Evolutionary conservation across 2,888 invertebrate genomes (phyloP), one percentile per base, ranked within the genome.

Genomic region (Caenorhabditis sp.): DNA sequence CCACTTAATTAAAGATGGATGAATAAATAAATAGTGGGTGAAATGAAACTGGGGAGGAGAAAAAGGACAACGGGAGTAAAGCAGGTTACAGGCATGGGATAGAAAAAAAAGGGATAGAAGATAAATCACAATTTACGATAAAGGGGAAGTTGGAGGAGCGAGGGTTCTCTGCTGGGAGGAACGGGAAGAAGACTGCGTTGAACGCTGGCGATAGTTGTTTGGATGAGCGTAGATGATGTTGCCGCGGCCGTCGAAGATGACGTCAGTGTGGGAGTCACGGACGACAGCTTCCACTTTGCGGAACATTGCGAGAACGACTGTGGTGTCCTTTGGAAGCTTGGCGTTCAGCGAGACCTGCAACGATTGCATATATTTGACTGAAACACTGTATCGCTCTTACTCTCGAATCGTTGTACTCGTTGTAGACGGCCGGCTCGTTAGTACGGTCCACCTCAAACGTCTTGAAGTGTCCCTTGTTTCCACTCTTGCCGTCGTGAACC

Each of bases 201-300:
- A n/a, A n/a, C n/a, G n/a, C n/a, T n/a, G n/a, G n/a, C n/a, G n/a
- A 41, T 20, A 63, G 45, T 65, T 27, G 2, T 65, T 59, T 11
- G 43, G 43, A 9, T 53, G 32, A 3, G 53, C 41, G 30, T 20
- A 70, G n/a, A 32, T 9, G 8, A 70, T 26, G 26, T 70, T 59
- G 6, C 70, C 70, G 9, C 59, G 59, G 6, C 70, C 70, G 45
- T 70, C 53, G 24, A 59, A 70, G 15, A 70, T 70, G 3, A 59
- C 27, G 24, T 70, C 70, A 3, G 45, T 59, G n/a, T 24, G 52
- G 5, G 26, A 35, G 9, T 70, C 70, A n/a, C 53, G 59, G 17
- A 59, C 70, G 17, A 59, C 59, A 3, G 43, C 59, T 1, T 53
- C 32, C 26, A 32, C 20, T 22, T 61, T 70, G 11, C 70, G 30